A percentile compares a stretch with the other conserved stretches of the same genome.
Evolutionary conservation across 1,140 invertebrate species (phyloP).

Genomic region (Popillia japonica): DNA sequence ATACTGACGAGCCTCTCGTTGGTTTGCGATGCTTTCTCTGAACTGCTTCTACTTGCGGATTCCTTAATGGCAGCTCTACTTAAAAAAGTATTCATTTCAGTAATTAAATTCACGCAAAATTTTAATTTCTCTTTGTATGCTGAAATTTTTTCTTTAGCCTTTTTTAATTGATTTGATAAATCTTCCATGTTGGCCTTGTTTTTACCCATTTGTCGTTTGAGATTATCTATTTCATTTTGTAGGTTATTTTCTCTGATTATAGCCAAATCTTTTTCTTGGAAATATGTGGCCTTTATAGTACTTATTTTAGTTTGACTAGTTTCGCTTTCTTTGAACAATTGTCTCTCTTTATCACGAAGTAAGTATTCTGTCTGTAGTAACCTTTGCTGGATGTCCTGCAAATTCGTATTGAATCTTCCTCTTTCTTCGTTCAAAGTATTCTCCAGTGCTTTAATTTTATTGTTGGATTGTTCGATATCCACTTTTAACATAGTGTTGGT

Average conservation of each 20-base stretch:
- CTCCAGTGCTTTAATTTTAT: background rate
- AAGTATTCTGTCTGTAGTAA: background rate
- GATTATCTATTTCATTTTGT: background rate
- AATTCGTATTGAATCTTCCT: background rate
- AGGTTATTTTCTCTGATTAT: background rate
- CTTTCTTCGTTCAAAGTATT: background rate
- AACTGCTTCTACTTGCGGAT: background rate
- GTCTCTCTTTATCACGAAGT: background rate
- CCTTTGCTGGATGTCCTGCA: background rate
- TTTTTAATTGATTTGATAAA: background rate
- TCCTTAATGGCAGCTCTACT: background rate
- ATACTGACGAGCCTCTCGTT: background rate
- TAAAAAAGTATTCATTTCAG: conserved; percentile 33
- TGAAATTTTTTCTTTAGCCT: background rate
- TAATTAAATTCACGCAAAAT: conserved; percentile 17
- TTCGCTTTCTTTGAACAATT: background rate
- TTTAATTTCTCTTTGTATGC: conserved; percentile 25
- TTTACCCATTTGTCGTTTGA: background rate
- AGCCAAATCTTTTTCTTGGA: background rate
- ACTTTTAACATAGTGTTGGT: background rate
- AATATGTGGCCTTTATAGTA: background rate
- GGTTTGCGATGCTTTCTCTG: conserved; percentile 14
- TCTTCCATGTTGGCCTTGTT: background rate
- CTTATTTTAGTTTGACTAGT: background rate
- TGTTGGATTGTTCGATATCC: background rate